These are phyloP conservation scores for Solea solea DNA, from an alignment of 2,113 vertebrate genomes.

Conservation along the genomic window DNA sequence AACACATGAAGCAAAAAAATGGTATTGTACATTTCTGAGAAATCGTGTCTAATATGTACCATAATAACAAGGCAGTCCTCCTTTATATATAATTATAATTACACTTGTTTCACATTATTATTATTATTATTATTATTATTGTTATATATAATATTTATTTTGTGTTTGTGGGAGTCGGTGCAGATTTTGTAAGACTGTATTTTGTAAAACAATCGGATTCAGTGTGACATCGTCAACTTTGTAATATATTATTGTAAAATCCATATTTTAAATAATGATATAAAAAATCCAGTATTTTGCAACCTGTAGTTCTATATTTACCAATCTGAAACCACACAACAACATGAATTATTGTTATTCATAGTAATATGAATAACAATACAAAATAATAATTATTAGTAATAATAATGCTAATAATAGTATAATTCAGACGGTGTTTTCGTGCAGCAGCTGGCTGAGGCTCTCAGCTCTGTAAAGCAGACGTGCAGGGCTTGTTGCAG, in stretches of 20 bases:
- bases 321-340: no score
- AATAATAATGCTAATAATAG: no score
- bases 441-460: no score
- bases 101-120: neutral
- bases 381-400: no score
- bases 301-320: neutral
- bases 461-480: constrained; percentile 31
- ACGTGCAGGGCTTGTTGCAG: constrained; percentile 54
- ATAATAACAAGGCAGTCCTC: no score
- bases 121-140: no score
- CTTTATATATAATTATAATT: neutral
- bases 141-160: constrained; percentile 3
- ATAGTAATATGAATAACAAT: no score
- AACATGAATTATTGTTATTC: neutral
- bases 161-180: neutral
- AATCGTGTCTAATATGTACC: no score
- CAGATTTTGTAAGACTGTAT: neutral
- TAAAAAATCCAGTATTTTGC: neutral
- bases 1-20: no score
- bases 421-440: no score
- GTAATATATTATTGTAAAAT: neutral
- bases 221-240: neutral
- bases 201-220: neutral
- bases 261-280: neutral
- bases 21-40: no score